phyloP scores from a whole-genome alignment of 2,113 vertebrate species.

The Heterotilapia buettikoferi region DNA sequence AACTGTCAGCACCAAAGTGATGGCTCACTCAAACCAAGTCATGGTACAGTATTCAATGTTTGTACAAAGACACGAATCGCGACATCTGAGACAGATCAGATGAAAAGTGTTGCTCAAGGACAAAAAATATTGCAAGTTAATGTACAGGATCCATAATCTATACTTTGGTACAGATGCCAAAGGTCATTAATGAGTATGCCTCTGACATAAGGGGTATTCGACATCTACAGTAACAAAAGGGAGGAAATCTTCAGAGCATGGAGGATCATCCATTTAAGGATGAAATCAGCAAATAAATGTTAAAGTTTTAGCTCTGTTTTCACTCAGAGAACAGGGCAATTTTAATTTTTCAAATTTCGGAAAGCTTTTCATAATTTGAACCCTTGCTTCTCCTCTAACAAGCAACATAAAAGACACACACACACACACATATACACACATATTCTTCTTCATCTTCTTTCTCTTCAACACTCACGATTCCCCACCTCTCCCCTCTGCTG shows the following conservation, averaged over 20 bases:
- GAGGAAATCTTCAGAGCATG: not conserved
- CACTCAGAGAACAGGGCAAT: not conserved
- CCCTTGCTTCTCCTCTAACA: not conserved
- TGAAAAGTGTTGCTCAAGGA: not conserved
- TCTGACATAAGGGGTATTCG: not conserved
- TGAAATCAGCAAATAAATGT: not conserved
- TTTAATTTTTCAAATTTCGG: not conserved
- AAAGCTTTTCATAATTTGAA: not conserved
- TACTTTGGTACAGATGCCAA: not conserved
- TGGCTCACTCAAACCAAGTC: not conserved
- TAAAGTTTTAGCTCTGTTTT: not conserved
- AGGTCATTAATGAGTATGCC: not conserved
- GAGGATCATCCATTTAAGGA: not conserved
- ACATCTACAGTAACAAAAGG: not conserved
- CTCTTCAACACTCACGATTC: conserved; percentile 33
- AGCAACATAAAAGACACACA: conserved; percentile 1
- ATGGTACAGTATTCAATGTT: not conserved
- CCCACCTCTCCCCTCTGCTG: conserved; percentile 47
- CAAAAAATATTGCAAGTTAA: not conserved
- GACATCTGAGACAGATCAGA: not conserved
- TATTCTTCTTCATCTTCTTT: conserved; percentile 18
- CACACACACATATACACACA: not conserved
- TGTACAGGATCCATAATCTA: not conserved
- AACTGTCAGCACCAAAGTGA: not conserved
- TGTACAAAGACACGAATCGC: not conserved